Evolutionary conservation across 2,113 vertebrate genomes (phyloP).

Genomic region (Toxotes chatareus): DNA sequence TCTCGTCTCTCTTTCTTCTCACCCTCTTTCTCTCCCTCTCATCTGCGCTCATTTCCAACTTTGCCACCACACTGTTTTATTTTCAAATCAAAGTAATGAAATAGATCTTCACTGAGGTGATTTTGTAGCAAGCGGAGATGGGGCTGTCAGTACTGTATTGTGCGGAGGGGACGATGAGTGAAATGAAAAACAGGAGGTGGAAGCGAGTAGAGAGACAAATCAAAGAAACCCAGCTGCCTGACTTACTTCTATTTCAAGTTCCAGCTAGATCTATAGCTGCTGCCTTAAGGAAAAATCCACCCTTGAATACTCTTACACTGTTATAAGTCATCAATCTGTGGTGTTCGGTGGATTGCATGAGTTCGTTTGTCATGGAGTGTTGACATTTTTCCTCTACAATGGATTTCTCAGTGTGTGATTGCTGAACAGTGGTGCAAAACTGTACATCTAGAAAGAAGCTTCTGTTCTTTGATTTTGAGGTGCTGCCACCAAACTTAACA

Average conservation of each 20-base stretch:
- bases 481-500: background rate
- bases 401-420: slow-evolving; percentile 35
- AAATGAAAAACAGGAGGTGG: slow-evolving; percentile 53
- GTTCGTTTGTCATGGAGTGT: slow-evolving; percentile 54
- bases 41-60: slow-evolving; percentile 59
- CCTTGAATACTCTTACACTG: slow-evolving; percentile 31
- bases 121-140: slow-evolving; percentile 33
- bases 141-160: slow-evolving; percentile 48
- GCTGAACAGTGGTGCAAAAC: slow-evolving; percentile 24
- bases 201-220: slow-evolving; percentile 64
- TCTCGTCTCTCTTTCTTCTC: slow-evolving; percentile 50
- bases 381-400: slow-evolving; percentile 44
- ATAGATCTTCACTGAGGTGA: slow-evolving; percentile 62
- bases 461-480: slow-evolving; percentile 5
- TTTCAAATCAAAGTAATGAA: slow-evolving; percentile 73
- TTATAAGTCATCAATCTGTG: slow-evolving; percentile 42
- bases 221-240: slow-evolving; percentile 51
- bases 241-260: slow-evolving; percentile 57
- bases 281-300: slow-evolving; percentile 46
- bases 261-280: slow-evolving; percentile 45
- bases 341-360: slow-evolving; percentile 47
- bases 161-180: slow-evolving; percentile 39
- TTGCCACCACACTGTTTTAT: slow-evolving; percentile 57
- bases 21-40: slow-evolving; percentile 46
- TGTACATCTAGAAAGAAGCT: slow-evolving; percentile 29